Evolutionary conservation across 1,140 invertebrate species (phyloP).

Genomic region (Trissolcus basalis): DNA sequence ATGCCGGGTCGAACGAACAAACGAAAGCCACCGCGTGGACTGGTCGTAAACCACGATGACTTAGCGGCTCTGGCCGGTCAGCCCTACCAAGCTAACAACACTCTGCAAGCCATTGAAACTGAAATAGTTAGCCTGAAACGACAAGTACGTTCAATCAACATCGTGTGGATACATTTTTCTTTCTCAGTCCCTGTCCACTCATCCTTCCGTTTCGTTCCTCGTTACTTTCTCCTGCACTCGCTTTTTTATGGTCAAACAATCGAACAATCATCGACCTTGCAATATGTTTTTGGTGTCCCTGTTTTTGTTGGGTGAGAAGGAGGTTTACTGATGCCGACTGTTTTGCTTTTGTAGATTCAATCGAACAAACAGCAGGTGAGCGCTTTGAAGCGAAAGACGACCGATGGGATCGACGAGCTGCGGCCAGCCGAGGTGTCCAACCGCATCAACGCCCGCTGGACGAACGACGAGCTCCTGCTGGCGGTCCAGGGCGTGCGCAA

Average conservation of each 20-base stretch:
- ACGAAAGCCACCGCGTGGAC: conserved; percentile 94
- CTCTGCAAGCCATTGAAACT: conserved; percentile 92
- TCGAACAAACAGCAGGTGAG: conserved; percentile 95
- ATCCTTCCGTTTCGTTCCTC: conserved; percentile 17
- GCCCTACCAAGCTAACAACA: conserved; percentile 85
- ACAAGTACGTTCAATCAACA: conserved; percentile 84
- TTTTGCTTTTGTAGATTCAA: conserved; percentile 85
- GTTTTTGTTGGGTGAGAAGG: not conserved
- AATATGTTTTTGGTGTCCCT: not conserved
- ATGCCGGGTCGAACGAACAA: conserved; percentile 87
- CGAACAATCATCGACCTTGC: not conserved
- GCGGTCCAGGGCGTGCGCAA: conserved; percentile 94
- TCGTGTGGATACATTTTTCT: conserved; percentile 76
- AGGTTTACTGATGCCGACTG: conserved; percentile 48
- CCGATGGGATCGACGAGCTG: conserved; percentile 84
- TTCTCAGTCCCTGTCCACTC: not conserved
- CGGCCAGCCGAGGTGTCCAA: conserved; percentile 82
- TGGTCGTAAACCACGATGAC: conserved; percentile 98
- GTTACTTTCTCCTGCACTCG: not conserved
- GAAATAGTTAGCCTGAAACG: conserved; percentile 95
- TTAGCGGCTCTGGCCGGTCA: conserved; percentile 88
- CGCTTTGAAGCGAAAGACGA: conserved; percentile 86
- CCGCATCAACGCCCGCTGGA: conserved; percentile 92
- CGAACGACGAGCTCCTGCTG: conserved; percentile 92
- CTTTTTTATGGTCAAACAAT: not conserved